Conservation (phyloP, 2,113 vertebrate species). For the Protobothrops flavoviridis region DNA sequence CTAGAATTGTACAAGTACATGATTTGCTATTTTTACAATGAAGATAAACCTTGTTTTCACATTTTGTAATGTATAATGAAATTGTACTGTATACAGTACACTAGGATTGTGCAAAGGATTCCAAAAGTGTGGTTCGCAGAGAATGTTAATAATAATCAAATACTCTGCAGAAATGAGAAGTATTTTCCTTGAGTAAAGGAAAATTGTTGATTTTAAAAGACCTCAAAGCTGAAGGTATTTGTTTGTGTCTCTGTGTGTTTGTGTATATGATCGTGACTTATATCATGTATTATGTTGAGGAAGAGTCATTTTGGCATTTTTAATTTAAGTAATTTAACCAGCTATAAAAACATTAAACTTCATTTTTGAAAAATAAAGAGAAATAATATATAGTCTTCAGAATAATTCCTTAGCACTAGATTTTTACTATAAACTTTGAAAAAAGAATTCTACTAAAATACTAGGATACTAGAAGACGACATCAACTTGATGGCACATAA, state of each 20-base stretch:
- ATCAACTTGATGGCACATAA: background rate
- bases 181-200: background rate
- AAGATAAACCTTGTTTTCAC: background rate
- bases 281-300: background rate
- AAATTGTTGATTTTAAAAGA: background rate
- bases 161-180: background rate
- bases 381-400: background rate
- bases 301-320: background rate
- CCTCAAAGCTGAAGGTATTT: background rate
- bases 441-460: constrained; percentile 23
- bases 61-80: background rate
- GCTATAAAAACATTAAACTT: background rate
- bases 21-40: background rate
- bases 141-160: background rate
- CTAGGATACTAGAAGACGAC: background rate
- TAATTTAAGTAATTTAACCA: background rate
- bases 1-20: background rate
- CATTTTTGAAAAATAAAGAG: background rate
- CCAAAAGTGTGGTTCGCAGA: background rate
- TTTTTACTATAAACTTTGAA: background rate
- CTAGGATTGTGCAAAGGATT: background rate
- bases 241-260: background rate
- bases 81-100: background rate
- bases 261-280: background rate
- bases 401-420: background rate